Conservation (phyloP, 2,888 invertebrate species). For the Lissocephala sabroskyi region DNA sequence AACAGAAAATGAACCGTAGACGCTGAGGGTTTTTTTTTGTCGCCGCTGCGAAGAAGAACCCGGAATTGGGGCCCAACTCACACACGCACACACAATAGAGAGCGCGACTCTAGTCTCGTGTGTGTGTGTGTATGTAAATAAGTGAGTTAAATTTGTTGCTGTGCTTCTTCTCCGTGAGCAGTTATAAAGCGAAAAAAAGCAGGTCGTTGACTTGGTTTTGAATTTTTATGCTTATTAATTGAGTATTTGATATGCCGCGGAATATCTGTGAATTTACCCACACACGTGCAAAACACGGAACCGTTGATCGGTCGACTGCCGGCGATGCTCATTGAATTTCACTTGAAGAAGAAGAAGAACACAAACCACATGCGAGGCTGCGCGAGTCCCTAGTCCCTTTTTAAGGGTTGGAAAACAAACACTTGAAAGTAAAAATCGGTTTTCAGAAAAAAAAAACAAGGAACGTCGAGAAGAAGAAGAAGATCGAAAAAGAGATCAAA, state of each 20-base stretch:
- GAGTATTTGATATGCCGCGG: conserved; percentile 66
- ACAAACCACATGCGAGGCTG: neutral
- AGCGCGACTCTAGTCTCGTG: neutral
- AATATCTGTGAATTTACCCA: conserved; percentile 11
- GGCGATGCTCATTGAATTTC: conserved; percentile 16
- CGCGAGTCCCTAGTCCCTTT: no score
- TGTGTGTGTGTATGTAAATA: conserved; percentile 5
- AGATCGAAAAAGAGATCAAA: conserved; percentile 58
- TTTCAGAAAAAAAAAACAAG: neutral
- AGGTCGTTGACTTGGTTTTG: conserved; percentile 64
- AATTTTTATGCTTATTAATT: conserved; percentile 67
- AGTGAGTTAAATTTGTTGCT: conserved; percentile 10
- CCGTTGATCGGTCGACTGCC: no score
- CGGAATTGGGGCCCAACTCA: conserved; percentile 48
- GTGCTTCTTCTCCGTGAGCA: conserved; percentile 30
- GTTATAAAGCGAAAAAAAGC: conserved; percentile 65
- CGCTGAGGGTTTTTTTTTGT: conserved; percentile 23
- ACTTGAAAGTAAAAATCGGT: conserved; percentile 2
- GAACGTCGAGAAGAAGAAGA: conserved; percentile 14
- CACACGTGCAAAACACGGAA: conserved; percentile 32
- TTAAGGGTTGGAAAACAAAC: no score
- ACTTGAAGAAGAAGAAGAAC: neutral
- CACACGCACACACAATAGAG: conserved; percentile 6
- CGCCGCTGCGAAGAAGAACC: conserved; percentile 48
- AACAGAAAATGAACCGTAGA: conserved; percentile 52